Evolutionary conservation across 2,888 invertebrate species (phyloP).

Genomic region (Drosophila fungiperda): DNA sequence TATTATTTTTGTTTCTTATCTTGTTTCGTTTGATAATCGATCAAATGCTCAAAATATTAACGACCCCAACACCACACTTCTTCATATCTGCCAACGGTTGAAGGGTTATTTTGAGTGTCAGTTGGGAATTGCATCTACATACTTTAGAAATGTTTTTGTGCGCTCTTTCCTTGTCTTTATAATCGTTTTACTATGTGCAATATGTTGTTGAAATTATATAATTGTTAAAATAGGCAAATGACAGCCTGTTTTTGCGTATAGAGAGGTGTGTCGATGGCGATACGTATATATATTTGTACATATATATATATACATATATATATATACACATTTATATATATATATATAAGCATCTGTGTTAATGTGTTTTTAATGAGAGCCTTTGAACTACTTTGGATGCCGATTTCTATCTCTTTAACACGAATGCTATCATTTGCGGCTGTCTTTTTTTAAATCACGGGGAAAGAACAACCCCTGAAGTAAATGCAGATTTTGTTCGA

Average conservation of each 20-base stretch:
- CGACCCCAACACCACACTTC: background rate
- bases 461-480: constrained; percentile 34
- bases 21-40: background rate
- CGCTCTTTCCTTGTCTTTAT: background rate
- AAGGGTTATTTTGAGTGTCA: background rate
- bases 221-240: background rate
- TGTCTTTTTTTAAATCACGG: constrained; percentile 23
- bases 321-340: too few species aligned
- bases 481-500: constrained; percentile 61
- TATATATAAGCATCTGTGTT: constrained; percentile 17
- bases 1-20: background rate
- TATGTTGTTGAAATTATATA: background rate
- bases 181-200: background rate
- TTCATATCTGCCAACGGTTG: background rate
- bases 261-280: background rate
- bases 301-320: background rate
- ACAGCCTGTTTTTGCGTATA: background rate
- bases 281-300: background rate
- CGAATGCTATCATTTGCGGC: constrained; percentile 37
- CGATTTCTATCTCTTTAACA: constrained; percentile 39
- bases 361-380: constrained; percentile 61
- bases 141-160: background rate
- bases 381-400: constrained; percentile 39
- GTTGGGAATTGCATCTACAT: background rate
- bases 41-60: background rate